Base-by-base conservation (phyloP, 2,888 invertebrate genomes). In the Amphimallon solstitiale region DNA sequence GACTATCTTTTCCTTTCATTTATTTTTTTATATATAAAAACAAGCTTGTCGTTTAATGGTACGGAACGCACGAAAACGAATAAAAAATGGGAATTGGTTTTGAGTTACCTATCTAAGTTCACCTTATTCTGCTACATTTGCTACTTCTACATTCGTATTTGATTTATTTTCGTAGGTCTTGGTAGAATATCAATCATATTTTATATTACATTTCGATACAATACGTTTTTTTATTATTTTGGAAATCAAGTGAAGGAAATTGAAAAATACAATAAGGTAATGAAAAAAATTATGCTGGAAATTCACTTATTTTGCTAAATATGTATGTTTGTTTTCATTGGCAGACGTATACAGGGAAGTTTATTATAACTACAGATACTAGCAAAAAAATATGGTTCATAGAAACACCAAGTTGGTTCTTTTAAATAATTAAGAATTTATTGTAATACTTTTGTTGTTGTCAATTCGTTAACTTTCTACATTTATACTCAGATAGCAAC, bases 91-190 rank as follows among this genome's bases (percentile, higher is more conserved):
- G 52, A 34, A 34, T 40, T 51, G 63, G 34, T 49, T 54, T 64
- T 46, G 46, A 64, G 64, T 64, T 64, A 64, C 51, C 52, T 64
- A 64, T 64, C 56, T 19, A 15, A 34, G 56, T 56, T 56, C 54
- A 64, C 64, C 56, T 56, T 46, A 54, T 54, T 64, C 64, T 56
- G 56, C 45, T 54, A 64, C 64, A 64, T 64, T 64, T 64, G 46
- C 52, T 64, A 62, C 48, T 49, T 35, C 23, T 48, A 52, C 52
- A 35, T 52, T 52, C 52, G 35, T 17, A 52, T 52, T 52, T 52
- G 52, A 52, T 52, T 52, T 52, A 52, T 52, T 35, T 52, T 37
- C 52, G 17, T 35, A 35, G 19, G 52, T 52, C 52, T 52, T 35
- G 21, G 37, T 52, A 52, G 52, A 37, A 35, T 52, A 52, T 52